Base-by-base conservation (phyloP, 2,113 vertebrate genomes). In the Zosterops hypoxanthus region DNA sequence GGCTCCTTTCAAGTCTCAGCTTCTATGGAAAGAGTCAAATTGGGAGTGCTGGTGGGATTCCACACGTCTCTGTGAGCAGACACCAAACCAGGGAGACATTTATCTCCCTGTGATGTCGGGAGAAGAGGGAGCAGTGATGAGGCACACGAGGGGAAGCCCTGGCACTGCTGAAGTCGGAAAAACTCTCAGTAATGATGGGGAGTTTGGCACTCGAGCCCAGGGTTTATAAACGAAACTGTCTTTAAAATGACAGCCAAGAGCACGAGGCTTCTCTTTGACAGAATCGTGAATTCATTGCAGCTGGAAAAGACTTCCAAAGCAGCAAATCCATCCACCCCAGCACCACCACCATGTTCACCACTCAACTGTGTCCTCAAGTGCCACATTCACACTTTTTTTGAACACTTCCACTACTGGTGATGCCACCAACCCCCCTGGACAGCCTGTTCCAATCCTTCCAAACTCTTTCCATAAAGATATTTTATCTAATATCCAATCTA, bases 1-100 rank as follows among this genome's bases (percentile, higher is more conserved):
- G 61, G 61, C 57, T 88, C 49, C 90, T 95, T 95, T 94, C 65
- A 93, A 91, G 65, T 50, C 78, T 75, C 71, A 75, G 14, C 82
- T 89, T 76, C 93, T 92, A 1, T 42, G 25, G 88, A 33, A 61
- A 46, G 91, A 71, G 92, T 75, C 63, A 83, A 26, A 66, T 1
- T 33, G 70, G 88, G 69, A 80, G 79, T 8, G 7, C 53, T 92
- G 77, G 55, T 82, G 87, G 81, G 29, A 88, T 95, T 56, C 44
- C 75, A 19, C 8, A 0, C 26, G 72, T 19, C 44, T 71, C 34
- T 60, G 49, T 20, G 8, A 21, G 53, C 61, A 82, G 65, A 33
- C 55, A 46, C 76, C 81, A n/a, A 44, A 39, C 14, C 55, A 50
- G 86, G 88, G 33, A 52, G 56, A 8, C 26, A 9, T 66, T 83